Evolutionary conservation across 2,797 vertebrate species (phyloP), one percentile per base, ranked within the genome.

Genomic region (Anabas testudineus): DNA sequence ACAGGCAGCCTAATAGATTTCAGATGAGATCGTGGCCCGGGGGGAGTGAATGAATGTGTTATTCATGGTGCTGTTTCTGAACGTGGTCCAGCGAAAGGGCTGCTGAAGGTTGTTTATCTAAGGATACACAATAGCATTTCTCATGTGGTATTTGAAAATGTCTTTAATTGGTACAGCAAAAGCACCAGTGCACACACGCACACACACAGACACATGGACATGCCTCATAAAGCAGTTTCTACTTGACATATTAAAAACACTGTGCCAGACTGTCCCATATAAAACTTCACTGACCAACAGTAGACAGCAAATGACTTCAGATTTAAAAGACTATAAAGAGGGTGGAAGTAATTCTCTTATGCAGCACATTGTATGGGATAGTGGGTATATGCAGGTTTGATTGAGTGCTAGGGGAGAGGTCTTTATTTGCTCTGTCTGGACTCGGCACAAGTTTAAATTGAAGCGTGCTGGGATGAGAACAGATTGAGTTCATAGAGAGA

Each of bases 1-100:
- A 68, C 46, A 80, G 78, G 36, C 67, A 12, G 68, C 18, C 70
- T 77, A 76, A 88, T 85, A 81, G 86, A 75, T 85, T 85, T 81
- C 62, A 84, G 77, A 87, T 85, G 67, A 82, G 76, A 72, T 71
- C 9, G 15, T 30, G 54, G 76, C 56, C 43, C 1, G 16, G 59
- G 69, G 69, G 32, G 42, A 7, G 36, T 41, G 78, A 71, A 85
- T 58, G 53, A 80, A 80, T 65, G 30, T 61, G 78, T 82, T 74
- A 67, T 74, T 83, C 60, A 56, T 65, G 67, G 43, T 3, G 7
- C 60, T 48, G 59, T 71, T 57, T 39, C 53, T 76, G 73, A 78
- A 63, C 59, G 14, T 2, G n/a, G 67, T 54, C 19, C 19, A 53
- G 19, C 55, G 26, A 24, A n/a, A 9, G 55, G 53, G 28, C 59